These are phyloP conservation scores for Uropsilus gracilis DNA, from an alignment of 2,113 vertebrate species.

Conservation along the genomic window DNA sequence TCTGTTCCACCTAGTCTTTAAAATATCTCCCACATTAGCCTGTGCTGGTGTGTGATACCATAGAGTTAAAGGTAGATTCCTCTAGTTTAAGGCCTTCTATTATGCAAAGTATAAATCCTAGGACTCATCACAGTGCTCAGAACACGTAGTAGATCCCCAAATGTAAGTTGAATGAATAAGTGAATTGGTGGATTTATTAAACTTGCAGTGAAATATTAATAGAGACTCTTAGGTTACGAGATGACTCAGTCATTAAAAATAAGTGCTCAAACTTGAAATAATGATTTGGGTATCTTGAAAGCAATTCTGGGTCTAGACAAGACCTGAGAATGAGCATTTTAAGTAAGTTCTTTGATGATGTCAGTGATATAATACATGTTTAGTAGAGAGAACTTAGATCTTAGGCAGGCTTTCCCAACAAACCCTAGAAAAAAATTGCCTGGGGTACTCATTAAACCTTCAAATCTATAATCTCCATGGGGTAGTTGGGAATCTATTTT, in stretches of 20 bases:
- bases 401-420: not conserved
- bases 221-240: not conserved
- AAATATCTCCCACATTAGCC: not conserved
- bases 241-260: not conserved
- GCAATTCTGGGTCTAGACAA: not conserved
- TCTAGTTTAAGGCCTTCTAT: conserved; percentile 5
- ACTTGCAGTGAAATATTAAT: not conserved
- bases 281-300: not conserved
- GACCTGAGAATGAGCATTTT: not conserved
- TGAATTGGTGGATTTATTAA: not conserved
- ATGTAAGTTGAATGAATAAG: conserved; percentile 20
- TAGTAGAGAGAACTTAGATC: not conserved
- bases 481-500: not conserved
- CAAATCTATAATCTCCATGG: not conserved
- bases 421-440: not conserved
- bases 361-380: not conserved
- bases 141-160: not conserved
- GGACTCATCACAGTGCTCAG: not conserved
- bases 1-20: not conserved
- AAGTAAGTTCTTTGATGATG: not conserved
- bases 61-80: not conserved
- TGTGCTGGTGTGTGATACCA: not conserved
- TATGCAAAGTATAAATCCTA: not conserved
- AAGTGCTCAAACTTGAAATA: not conserved
- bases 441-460: not conserved